Evolutionary conservation across 2,797 vertebrate genomes (phyloP).

Genomic region (Schizopygopsis pylzovi): DNA sequence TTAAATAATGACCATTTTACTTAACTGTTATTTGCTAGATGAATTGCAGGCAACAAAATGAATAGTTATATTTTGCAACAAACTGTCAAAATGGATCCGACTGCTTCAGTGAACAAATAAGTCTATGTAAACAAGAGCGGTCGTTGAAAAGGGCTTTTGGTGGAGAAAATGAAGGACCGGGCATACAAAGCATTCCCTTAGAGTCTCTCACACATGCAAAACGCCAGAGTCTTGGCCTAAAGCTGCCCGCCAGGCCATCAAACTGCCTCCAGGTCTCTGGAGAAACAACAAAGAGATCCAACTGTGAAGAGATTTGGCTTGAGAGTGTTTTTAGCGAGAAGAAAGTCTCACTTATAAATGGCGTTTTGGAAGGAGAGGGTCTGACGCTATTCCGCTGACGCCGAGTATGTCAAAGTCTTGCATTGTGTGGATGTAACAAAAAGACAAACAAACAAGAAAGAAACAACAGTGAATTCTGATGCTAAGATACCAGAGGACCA

Average conservation of each 20-base stretch:
- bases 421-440: conserved; percentile 9
- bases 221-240: conserved; percentile 44
- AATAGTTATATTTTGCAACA: background rate
- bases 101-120: conserved; percentile 29
- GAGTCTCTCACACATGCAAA: conserved; percentile 38
- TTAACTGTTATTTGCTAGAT: background rate
- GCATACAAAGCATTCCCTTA: conserved; percentile 33
- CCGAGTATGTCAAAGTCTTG: background rate
- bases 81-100: background rate
- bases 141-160: conserved; percentile 27
- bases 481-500: conserved; percentile 14
- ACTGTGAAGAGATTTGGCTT: conserved; percentile 46
- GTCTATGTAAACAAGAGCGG: conserved; percentile 41
- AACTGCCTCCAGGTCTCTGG: conserved; percentile 49
- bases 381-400: conserved; percentile 7
- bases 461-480: conserved; percentile 10
- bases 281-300: conserved; percentile 40
- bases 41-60: background rate
- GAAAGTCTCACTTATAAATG: conserved; percentile 54
- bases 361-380: conserved; percentile 22
- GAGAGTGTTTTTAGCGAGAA: conserved; percentile 51
- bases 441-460: conserved; percentile 22
- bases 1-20: background rate
- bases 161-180: conserved; percentile 49
- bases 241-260: conserved; percentile 55